These are phyloP conservation scores for Polymixis flavicincta DNA, from an alignment of 2,888 invertebrate species.

Conservation along the genomic window DNA sequence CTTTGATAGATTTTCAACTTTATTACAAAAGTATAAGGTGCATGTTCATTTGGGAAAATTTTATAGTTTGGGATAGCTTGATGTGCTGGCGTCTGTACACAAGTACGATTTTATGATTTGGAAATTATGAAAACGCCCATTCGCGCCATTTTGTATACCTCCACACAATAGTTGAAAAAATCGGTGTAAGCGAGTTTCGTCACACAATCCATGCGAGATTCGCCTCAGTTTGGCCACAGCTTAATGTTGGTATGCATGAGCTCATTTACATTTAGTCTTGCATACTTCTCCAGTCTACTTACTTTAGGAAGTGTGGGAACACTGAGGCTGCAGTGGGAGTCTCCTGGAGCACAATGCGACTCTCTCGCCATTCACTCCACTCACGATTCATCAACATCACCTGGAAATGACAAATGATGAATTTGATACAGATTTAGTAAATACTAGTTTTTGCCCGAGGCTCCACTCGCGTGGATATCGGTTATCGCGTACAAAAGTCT, in stretches of 20 bases:
- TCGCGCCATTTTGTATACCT: no score
- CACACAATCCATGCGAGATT: not conserved
- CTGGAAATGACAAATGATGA: conserved; percentile 79
- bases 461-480: no score
- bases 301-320: conserved; percentile 96
- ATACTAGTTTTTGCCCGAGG: no score
- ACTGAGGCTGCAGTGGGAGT: conserved; percentile 95
- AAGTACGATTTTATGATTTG: not conserved
- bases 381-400: conserved; percentile 98
- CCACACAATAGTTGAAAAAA: not conserved
- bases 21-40: no score
- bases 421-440: no score
- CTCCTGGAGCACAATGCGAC: conserved; percentile 95
- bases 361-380: conserved; percentile 97
- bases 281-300: conserved; percentile 40
- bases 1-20: no score
- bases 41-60: no score
- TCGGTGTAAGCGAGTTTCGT: not conserved
- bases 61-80: no score
- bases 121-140: not conserved
- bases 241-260: conserved; percentile 1
- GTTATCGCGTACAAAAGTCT: no score
- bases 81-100: no score
- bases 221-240: not conserved
- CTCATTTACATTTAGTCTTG: not conserved